Evolutionary conservation across 2,113 vertebrate species (phyloP), one percentile per base, ranked within the genome.

Genomic region (Erythrocercus mccallii): DNA sequence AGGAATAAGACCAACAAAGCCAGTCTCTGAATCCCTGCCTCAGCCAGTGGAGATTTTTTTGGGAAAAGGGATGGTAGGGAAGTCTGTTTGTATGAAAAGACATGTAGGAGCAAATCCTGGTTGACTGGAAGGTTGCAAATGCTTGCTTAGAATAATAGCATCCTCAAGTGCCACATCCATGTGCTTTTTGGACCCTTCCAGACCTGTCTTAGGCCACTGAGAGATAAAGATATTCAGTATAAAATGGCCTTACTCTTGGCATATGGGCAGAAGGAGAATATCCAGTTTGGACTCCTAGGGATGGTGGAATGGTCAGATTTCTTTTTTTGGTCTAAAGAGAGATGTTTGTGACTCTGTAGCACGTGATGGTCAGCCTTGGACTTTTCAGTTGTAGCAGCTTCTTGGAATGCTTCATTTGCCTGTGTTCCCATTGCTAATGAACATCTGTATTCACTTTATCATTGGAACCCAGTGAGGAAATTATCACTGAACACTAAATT

Each of bases 391-490:
- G 38, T 19, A 82, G 56, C 72, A 94, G 86, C 40, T 94, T 81
- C 82, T 93, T 96, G 93, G 79, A 78, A 83, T 74, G 31, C 20
- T 68, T 79, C 40, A 27, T 35, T 95, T 95, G 88, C 78, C 10
- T 62, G 57, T 56, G 88, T 79, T 96, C 88, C 66, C 48, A 50
- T 45, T 83, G 88, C 64, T 95, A 94, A 93, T 71, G 80, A 94
- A 92, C 95, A 96, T 95, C 93, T 95, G 93, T 13, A 61, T 93
- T 72, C 57, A 93, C 82, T 92, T 92, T 37, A 76, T 86, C 85
- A 78, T 84, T 19, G 3, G 68, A 74, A 81, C 23, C 60, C 56
- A 35, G 33, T 58, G 90, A 92, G 3, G 0, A 77, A 86, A 81
- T 37, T n/a, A 76, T 82, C 79, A 50, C 72, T 88, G 88, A 91